Evolutionary conservation across 2,888 invertebrate species (phyloP), one percentile per base, ranked within the genome.

Genomic region (Caenorhabditis uteleia): DNA sequence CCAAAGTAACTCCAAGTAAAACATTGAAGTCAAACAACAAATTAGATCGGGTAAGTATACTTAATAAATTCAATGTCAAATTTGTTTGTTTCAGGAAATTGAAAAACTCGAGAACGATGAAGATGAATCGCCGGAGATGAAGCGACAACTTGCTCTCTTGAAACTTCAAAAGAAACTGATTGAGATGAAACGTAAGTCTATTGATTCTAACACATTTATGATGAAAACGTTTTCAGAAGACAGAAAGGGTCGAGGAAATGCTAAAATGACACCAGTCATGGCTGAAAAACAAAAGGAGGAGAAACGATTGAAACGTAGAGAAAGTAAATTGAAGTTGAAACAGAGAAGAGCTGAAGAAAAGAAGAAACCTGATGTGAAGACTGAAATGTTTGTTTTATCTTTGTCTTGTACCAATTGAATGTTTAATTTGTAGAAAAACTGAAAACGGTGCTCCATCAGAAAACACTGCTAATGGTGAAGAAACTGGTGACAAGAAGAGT

Each of bases 241-340:
- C 18, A 33, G 50, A 4, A 34, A 27, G 10, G 45, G 38, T 26
- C 18, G 6, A n/a, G 14, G 36, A n/a, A 50, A 48, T n/a, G 50
- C 53, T 1, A 57, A 69, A 34, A 47, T 50, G 8, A 67, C 61
- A 3, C 27, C 61, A 16, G 62, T 47, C 16, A 53, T 47, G 51
- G 43, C 57, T 8, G 55, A 39, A 29, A 53, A 70, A 25, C 27
- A 49, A 16, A 64, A 59, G 2, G 66, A 66, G 25, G 61, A 62
- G 48, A 66, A 68, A 39, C 66, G 66, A 34, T 42, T 72, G 54
- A 76, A 76, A 55, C 20, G 74, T 31, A 31, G 73, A 25, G 61
- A 72, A 60, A 66, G 64, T 36, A 76, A 76, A 39, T 44, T 74
- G 64, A 74, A 70, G 45, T 26, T 72, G 59, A 76, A 76, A 42